Evolutionary conservation across 2,888 invertebrate species (phyloP).

Genomic region (Labia minor): DNA sequence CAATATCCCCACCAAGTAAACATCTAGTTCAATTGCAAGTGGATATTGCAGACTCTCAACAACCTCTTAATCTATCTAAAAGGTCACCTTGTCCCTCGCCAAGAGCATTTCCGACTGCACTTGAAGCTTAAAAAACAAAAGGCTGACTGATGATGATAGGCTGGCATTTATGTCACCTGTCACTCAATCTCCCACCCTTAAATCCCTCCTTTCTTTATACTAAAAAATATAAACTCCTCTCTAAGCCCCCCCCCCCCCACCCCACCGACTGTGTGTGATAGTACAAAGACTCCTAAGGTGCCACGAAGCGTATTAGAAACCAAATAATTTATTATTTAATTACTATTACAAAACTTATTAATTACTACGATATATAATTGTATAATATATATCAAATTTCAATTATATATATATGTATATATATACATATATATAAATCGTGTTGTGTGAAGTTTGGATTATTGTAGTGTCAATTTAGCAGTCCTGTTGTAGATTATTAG

Average conservation of each 20-base stretch:
- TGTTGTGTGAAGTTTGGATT: conserved; percentile 27
- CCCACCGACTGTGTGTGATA: conserved; percentile 27
- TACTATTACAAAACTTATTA: conserved; percentile 46
- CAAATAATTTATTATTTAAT: conserved; percentile 40
- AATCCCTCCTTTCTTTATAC: no score
- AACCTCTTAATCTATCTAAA: conserved; percentile 82
- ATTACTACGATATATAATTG: conserved; percentile 39
- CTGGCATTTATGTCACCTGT: conserved; percentile 9
- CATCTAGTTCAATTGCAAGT: conserved; percentile 67
- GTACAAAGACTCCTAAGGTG: conserved; percentile 31
- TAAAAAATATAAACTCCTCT: no score
- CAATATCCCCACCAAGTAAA: conserved; percentile 27
- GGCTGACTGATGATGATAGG: no score
- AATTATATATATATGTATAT: conserved; percentile 28
- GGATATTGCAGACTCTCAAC: conserved; percentile 67
- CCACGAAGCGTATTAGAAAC: conserved; percentile 40
- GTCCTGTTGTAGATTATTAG: conserved; percentile 1
- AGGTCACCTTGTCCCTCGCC: conserved; percentile 70
- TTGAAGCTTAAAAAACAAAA: conserved; percentile 36
- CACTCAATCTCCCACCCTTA: neutral
- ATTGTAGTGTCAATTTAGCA: conserved; percentile 24
- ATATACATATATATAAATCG: conserved; percentile 25
- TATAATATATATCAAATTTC: conserved; percentile 32
- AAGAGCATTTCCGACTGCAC: conserved; percentile 37
- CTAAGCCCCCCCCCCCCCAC: conserved; percentile 13